Evolutionary conservation across 2,113 vertebrate species (phyloP).

Genomic region (Centropristis striata): DNA sequence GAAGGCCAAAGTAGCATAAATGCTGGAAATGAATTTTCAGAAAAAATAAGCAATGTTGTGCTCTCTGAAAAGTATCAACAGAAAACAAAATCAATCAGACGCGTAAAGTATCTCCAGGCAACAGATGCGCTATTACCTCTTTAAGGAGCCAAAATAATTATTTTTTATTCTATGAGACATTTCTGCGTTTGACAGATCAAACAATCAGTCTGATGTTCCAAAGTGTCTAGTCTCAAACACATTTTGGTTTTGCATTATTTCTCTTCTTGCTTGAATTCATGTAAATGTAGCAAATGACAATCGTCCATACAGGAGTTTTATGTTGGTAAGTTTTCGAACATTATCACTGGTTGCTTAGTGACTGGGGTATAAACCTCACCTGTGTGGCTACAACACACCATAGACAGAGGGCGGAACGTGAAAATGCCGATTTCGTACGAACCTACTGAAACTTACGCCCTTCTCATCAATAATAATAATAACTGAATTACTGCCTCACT

Average conservation of each 20-base stretch:
- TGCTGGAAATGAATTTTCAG: not conserved
- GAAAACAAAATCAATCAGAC: not conserved
- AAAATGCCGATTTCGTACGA: not conserved
- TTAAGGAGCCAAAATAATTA: not conserved
- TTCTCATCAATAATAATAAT: not conserved
- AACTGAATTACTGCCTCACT: not conserved
- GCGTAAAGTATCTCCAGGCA: not conserved
- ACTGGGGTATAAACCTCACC: not conserved
- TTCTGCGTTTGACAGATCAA: not conserved
- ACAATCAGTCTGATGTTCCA: not conserved
- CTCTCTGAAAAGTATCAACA: not conserved
- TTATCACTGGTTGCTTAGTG: not conserved
- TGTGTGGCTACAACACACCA: not conserved
- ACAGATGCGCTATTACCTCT: not conserved
- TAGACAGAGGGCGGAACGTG: not conserved
- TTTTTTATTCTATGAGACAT: not conserved
- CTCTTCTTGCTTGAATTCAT: not conserved
- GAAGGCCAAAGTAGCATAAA: not conserved
- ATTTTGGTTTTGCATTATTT: not conserved
- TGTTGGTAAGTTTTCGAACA: not conserved
- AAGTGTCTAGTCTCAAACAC: constrained; percentile 15
- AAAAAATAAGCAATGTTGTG: not conserved
- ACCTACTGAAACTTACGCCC: not conserved
- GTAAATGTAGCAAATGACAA: constrained; percentile 6
- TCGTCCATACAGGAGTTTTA: not conserved